These are phyloP conservation scores for Formica exsecta DNA, from an alignment of 1,140 invertebrate genomes.

Conservation along the genomic window DNA sequence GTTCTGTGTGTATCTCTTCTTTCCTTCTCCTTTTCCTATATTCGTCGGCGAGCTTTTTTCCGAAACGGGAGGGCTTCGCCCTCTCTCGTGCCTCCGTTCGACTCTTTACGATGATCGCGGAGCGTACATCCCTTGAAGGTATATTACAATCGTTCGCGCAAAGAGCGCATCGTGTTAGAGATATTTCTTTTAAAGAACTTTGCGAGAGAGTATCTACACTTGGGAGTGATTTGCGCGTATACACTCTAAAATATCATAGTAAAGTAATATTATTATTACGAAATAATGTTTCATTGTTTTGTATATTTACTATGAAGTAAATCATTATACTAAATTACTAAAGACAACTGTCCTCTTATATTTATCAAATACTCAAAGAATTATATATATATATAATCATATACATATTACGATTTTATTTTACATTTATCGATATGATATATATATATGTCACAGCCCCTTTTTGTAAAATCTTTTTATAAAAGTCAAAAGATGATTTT, in stretches of 20 bases:
- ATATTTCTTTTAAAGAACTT: slow-evolving; percentile 9
- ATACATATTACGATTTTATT: no score
- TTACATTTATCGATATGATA: no score
- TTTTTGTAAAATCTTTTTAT: no score
- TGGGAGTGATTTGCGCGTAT: not conserved
- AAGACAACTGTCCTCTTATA: no score
- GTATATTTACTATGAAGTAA: no score
- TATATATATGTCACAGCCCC: no score
- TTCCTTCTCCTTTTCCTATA: slow-evolving; percentile 59
- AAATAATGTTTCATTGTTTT: no score
- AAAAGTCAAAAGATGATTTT: no score
- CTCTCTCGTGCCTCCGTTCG: slow-evolving; percentile 24
- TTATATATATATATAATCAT: no score
- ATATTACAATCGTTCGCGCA: slow-evolving; percentile 44
- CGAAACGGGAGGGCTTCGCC: not conserved
- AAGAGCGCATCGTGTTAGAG: slow-evolving; percentile 28
- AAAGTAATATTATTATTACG: no score
- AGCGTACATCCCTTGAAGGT: slow-evolving; percentile 27
- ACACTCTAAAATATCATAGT: not conserved
- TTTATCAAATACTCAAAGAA: no score
- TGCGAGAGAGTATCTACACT: not conserved
- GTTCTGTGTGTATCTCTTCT: slow-evolving; percentile 72
- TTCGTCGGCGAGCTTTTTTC: slow-evolving; percentile 37
- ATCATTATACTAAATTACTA: no score
- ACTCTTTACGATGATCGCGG: slow-evolving; percentile 59